Evolutionary conservation across 64 coral and sea anemone genomes (phyloP), one percentile per base, ranked within the genome.

Genomic region (Acropora tenuis): DNA sequence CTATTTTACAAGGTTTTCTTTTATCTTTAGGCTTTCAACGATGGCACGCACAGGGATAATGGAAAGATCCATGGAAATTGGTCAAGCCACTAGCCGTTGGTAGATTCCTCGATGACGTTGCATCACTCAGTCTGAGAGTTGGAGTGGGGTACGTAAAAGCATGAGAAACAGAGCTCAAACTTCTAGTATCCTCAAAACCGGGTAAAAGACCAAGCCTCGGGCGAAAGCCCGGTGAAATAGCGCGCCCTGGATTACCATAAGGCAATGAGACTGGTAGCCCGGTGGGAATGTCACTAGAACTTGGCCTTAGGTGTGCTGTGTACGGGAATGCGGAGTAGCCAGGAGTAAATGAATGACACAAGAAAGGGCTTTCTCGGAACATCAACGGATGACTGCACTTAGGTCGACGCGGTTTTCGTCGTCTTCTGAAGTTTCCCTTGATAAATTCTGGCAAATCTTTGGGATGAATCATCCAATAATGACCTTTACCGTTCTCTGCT

Each of bases 391-490:
- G 74, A 16, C 74, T 92, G 6, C 90, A 92, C 41, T 83, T 74
- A 30, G 91, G 91, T 17, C 91, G 79, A 47, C 91, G 74, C 0
- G 91, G 91, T 72, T 93, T 93, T 7, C 91, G 76, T 5, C 73
- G 73, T 65, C 91, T 75, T 18, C 91, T 76, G 61, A 93, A 93
- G 44, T 93, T 93, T 19, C 91, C 91, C 43, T 93, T 93, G 43
- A 84, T 63, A 77, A 93, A 93, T 50, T 93, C 91, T 67, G 91
- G 91, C 44, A 93, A 77, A 80, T 93, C 91, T 80, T 93, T 93
- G 1, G 91, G 91, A 78, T 93, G 91, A 10, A 93, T 93, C 91
- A 93, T 93, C 91, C 91, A 93, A 48, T 93, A 93, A 43, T 93
- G 91, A 17, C 91, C 91, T 48, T 93, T 93, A 61, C 91, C 91